Conservation (phyloP, 1,140 invertebrate species). For the Drosophila ananassae region DNA sequence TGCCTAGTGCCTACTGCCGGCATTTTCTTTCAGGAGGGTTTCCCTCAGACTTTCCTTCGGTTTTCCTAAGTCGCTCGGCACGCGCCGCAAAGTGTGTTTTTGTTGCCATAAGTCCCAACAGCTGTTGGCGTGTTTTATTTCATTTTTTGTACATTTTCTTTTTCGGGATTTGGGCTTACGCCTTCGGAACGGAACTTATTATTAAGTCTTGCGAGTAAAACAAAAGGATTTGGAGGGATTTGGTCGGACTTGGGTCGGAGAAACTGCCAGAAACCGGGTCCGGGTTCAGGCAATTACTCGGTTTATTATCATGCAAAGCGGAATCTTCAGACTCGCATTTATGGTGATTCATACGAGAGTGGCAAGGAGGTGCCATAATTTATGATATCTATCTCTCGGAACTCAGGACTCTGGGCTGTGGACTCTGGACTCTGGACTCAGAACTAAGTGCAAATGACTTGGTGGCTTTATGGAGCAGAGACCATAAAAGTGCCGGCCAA, state of each 20-base stretch:
- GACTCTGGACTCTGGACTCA: not conserved
- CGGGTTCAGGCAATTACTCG: conserved; percentile 30
- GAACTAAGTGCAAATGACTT: conserved; percentile 75
- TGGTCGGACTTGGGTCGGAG: conserved; percentile 39
- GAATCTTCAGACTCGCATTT: conserved; percentile 36
- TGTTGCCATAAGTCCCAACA: conserved; percentile 59
- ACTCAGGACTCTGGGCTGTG: not conserved
- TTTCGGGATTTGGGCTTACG: conserved; percentile 34
- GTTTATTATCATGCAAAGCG: conserved; percentile 45
- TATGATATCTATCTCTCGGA: conserved; percentile 41
- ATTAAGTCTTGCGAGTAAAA: conserved; percentile 57
- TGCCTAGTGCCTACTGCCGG: conserved; percentile 25
- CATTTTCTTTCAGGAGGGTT: conserved; percentile 32
- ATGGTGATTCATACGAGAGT: conserved; percentile 39
- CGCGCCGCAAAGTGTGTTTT: conserved; percentile 34
- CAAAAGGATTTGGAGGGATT: conserved; percentile 65
- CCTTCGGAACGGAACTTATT: conserved; percentile 65
- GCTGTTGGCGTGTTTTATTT: conserved; percentile 68
- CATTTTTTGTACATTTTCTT: not conserved
- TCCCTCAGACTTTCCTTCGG: conserved; percentile 56
- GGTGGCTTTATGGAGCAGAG: conserved; percentile 55
- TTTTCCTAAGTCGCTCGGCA: conserved; percentile 30
- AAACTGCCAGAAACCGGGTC: not conserved
- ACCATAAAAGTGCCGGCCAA: conserved; percentile 64
- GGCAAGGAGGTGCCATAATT: conserved; percentile 66